phyloP scores from a whole-genome alignment of 2,797 vertebrate genomes.

The Echeneis naucrates region DNA sequence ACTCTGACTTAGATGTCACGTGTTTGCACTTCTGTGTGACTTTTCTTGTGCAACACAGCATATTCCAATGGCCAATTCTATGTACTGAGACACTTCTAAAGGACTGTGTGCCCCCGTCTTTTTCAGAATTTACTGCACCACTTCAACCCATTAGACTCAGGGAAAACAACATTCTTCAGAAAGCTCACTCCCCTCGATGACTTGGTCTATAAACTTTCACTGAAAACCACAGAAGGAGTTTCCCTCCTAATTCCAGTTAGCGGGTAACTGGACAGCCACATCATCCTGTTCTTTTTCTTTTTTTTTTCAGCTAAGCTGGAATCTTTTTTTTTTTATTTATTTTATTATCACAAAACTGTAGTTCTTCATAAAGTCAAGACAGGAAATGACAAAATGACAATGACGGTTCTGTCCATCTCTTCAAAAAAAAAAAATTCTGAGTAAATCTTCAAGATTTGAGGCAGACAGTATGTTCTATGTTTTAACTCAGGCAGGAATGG shows the following conservation, averaged over 20 bases:
- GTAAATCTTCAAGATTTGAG: conserved; percentile 2
- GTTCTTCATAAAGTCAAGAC: background rate
- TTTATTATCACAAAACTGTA: conserved; percentile 7
- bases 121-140: conserved; percentile 28
- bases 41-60: background rate
- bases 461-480: background rate
- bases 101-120: conserved; percentile 4
- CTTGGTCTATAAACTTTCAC: conserved; percentile 33
- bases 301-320: conserved; percentile 1
- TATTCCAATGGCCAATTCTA: no score
- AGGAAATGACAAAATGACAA: background rate
- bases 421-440: conserved; percentile 10
- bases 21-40: background rate
- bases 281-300: conserved; percentile 2
- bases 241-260: conserved; percentile 45
- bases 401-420: background rate
- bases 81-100: background rate
- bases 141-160: conserved; percentile 27
- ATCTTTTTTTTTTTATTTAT: background rate
- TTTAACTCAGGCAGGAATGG: background rate
- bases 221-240: conserved; percentile 48
- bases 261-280: conserved; percentile 35
- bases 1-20: background rate
- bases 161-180: conserved; percentile 49
- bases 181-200: conserved; percentile 21